Evolutionary conservation across 1,140 invertebrate species (phyloP).

Genomic region (Ditylenchus dipsaci): DNA sequence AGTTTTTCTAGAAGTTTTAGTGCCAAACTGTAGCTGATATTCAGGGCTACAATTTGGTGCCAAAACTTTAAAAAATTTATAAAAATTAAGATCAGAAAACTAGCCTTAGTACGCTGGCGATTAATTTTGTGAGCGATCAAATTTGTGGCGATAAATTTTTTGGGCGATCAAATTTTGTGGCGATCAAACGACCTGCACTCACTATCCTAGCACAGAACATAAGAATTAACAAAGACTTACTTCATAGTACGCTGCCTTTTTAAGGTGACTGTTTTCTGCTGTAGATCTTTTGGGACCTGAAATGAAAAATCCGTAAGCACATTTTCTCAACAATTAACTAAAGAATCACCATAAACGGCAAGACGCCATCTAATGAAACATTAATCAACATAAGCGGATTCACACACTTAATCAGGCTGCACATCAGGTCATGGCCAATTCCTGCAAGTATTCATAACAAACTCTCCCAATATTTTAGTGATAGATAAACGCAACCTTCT

Average conservation of each 20-base stretch:
- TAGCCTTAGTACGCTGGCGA: no score
- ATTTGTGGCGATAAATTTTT: no score
- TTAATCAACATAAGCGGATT: slow-evolving; percentile 22
- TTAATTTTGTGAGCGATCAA: no score
- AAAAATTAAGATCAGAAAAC: no score
- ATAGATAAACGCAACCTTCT: slow-evolving; percentile 24
- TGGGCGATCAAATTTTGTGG: no score
- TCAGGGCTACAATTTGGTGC: no score
- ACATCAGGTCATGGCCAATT: slow-evolving; percentile 25
- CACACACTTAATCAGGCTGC: not conserved
- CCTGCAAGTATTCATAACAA: slow-evolving; percentile 10
- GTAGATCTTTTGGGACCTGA: not conserved
- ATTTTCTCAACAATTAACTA: not conserved
- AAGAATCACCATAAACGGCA: slow-evolving; percentile 10
- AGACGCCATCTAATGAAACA: not conserved
- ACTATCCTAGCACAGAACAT: no score
- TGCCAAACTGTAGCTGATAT: no score
- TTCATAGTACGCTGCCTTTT: not conserved
- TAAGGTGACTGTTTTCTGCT: not conserved
- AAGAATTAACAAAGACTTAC: no score
- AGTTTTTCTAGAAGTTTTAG: no score
- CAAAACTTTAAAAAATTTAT: no score
- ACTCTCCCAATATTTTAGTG: slow-evolving; percentile 2
- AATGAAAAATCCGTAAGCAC: slow-evolving; percentile 11
- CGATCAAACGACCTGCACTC: no score